Evolutionary conservation across 30 jellyfish, hydroid and myxozoan species (phyloP), one percentile per base, ranked within the genome.

Genomic region (Pseudorhiza aurosa): DNA sequence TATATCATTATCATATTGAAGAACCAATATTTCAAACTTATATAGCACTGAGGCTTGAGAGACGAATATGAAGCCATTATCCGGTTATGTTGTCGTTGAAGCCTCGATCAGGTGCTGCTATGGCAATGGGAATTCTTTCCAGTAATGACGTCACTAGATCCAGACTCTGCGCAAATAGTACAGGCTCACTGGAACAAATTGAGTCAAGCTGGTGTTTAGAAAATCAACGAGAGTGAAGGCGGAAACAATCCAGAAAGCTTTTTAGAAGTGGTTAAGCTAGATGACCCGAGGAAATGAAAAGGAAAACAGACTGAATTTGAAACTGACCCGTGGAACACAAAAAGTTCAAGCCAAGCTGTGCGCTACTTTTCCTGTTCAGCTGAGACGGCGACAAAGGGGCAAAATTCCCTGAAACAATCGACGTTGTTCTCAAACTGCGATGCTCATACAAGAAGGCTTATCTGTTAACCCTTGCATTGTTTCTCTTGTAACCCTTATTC

Each of bases 311-410:
- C 19, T 53, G 36, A 22, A 53, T 33, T 53, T 53, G 67, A 53
- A 18, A 53, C 24, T 80, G 91, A 80, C 91, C 91, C 75, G 25
- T 8, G 79, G 40, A 58, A 19, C 27, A 28, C 40, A 32, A 32
- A 58, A 42, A 60, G 51, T 37, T 80, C 49, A 80, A 47, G 28
- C 77, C 84, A 40, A 80, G 37, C 81, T 80, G 91, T 44, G 91
- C 77, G 28, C 39, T 46, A 80, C 27, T 77, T 80, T 80, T 65
- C 91, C 91, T 51, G 91, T 80, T 84, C 84, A 21, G 65, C 91
- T 45, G 91, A 30, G 91, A 47, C 22, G 18, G 4, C 4, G 33
- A 80, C 91, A 80, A 80, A 8, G 78, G 50, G 43, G n/a, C 60
- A 71, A 39, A 53, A 64, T 57, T 65, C 72, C 2, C 53, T 5